These are phyloP conservation scores for Morelia viridis DNA, from an alignment of 2,797 vertebrate species.

Conservation along the genomic window DNA sequence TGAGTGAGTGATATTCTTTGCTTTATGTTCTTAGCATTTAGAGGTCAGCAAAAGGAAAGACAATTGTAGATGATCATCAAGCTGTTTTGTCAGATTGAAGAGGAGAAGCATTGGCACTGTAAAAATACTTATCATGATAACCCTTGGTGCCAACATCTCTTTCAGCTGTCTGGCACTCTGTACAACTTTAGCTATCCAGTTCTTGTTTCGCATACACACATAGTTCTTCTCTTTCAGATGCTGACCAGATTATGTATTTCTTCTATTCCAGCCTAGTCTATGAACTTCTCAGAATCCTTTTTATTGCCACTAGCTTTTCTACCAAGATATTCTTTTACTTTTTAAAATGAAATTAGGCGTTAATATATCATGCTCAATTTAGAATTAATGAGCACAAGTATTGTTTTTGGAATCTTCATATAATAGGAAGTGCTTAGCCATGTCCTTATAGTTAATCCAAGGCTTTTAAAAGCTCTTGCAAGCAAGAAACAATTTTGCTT, in stretches of 20 bases:
- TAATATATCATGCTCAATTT: not conserved
- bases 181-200: not conserved
- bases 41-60: not conserved
- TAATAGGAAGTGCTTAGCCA: not conserved
- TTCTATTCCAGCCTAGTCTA: too few species aligned
- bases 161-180: not conserved
- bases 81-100: not conserved
- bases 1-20: not conserved
- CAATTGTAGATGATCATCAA: not conserved
- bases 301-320: not conserved
- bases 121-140: not conserved
- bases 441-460: slow-evolving; percentile 12
- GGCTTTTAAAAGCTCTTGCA: slow-evolving; percentile 5
- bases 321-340: not conserved
- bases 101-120: not conserved
- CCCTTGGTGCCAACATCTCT: not conserved
- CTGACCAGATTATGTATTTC: not conserved
- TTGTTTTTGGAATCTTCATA: not conserved
- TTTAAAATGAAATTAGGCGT: not conserved
- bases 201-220: not conserved
- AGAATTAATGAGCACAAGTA: not conserved
- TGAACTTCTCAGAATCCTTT: not conserved
- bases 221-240: not conserved
- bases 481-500: slow-evolving; percentile 10
- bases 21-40: not conserved